Percentiles rank a stretch among this genome's conserved stretches.
Conservation (phyloP, 2,113 vertebrate species). For the Colistium nudipinnis region DNA sequence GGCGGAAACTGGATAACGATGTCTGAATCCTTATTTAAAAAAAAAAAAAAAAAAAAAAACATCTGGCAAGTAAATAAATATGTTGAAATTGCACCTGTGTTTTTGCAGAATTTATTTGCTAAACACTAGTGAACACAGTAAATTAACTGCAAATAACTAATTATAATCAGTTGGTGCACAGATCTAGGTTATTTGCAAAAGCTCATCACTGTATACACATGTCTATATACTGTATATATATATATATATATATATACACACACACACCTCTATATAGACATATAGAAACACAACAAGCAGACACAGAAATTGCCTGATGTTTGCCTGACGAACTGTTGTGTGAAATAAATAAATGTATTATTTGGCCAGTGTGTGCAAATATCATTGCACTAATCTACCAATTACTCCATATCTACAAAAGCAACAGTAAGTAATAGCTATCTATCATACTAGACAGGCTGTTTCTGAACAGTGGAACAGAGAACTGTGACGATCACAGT, state of each 20-base stretch:
- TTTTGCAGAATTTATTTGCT: neutral
- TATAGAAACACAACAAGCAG: neutral
- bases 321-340: neutral
- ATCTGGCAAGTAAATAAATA: too few species aligned
- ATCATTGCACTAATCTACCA: neutral
- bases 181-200: too few species aligned
- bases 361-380: neutral
- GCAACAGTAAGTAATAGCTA: neutral
- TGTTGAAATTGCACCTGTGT: neutral
- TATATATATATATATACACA: too few species aligned
- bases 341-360: neutral
- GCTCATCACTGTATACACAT: too few species aligned
- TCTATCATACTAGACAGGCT: neutral
- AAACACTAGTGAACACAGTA: neutral
- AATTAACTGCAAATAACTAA: neutral
- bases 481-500: neutral
- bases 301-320: neutral
- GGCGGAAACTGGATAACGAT: neutral
- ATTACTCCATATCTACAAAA: conserved; percentile 3
- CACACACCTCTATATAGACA: neutral
- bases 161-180: neutral
- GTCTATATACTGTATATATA: too few species aligned
- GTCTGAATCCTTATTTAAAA: neutral
- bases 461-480: conserved; percentile 5
- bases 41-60: too few species aligned